These are phyloP conservation scores for Drosophila sp. DNA, from an alignment of 1,140 invertebrate species.

Conservation along the genomic window DNA sequence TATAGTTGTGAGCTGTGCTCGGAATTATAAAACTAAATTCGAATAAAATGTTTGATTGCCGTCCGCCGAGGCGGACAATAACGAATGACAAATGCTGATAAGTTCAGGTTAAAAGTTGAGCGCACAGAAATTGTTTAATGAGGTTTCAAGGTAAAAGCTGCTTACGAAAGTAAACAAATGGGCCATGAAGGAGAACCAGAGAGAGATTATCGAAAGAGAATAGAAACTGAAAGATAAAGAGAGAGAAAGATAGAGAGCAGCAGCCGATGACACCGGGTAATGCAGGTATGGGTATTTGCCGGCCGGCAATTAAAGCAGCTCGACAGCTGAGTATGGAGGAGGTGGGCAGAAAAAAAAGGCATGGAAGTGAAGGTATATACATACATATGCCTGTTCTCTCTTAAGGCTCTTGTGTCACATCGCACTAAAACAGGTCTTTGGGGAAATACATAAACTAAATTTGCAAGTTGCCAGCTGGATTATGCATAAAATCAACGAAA, in stretches of 20 bases:
- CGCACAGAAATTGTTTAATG: slow-evolving; percentile 48
- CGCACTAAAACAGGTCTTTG: slow-evolving; percentile 40
- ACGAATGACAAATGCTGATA: slow-evolving; percentile 49
- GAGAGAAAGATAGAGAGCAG: slow-evolving; percentile 11
- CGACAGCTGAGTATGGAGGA: slow-evolving; percentile 1
- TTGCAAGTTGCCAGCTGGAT: slow-evolving; percentile 32
- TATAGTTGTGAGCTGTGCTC: slow-evolving; percentile 35
- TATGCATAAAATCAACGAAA: slow-evolving; percentile 5
- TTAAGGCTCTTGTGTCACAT: slow-evolving; percentile 15
- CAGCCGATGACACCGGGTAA: slow-evolving; percentile 4
- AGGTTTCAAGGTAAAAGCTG: slow-evolving; percentile 64
- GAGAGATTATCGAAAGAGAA: slow-evolving; percentile 17
- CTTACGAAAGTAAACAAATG: slow-evolving; percentile 72
- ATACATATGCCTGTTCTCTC: slow-evolving; percentile 14
- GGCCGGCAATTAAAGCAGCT: slow-evolving; percentile 51
- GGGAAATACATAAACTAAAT: slow-evolving; percentile 5
- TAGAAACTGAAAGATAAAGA: background rate
- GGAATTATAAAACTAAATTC: slow-evolving; percentile 45
- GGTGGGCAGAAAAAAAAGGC: slow-evolving; percentile 26
- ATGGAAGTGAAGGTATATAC: slow-evolving; percentile 8
- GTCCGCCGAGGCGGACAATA: slow-evolving; percentile 16
- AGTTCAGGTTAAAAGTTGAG: slow-evolving; percentile 69
- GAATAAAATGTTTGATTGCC: slow-evolving; percentile 42
- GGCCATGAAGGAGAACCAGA: slow-evolving; percentile 29
- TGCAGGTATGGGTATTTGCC: slow-evolving; percentile 48